These are phyloP conservation scores for Dinomys branickii DNA, from an alignment of 2,113 vertebrate genomes.

Conservation along the genomic window DNA sequence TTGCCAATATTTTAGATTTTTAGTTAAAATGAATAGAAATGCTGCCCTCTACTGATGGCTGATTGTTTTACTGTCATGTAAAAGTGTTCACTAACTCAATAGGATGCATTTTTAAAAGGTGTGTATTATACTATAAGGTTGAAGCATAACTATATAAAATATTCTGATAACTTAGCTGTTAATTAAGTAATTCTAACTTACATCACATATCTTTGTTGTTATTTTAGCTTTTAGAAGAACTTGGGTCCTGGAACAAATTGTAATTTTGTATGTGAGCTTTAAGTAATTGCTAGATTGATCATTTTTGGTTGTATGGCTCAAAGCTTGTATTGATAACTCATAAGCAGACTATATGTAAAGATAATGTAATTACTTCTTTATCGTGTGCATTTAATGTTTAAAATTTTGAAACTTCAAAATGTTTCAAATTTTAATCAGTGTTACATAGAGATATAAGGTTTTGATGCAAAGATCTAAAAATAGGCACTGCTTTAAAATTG, in stretches of 20 bases:
- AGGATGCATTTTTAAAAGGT: background rate
- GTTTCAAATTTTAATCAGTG: background rate
- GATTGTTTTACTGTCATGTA: slow-evolving; percentile 27
- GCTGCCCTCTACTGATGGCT: slow-evolving; percentile 77
- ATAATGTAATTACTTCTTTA: slow-evolving; percentile 45
- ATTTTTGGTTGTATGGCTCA: background rate
- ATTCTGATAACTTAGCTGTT: slow-evolving; percentile 28
- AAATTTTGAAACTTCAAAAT: background rate
- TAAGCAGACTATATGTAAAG: slow-evolving; percentile 38
- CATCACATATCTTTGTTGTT: slow-evolving; percentile 19
- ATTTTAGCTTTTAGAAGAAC: slow-evolving; percentile 53
- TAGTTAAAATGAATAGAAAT: slow-evolving; percentile 64
- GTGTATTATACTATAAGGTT: background rate
- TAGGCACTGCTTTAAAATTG: slow-evolving; percentile 2
- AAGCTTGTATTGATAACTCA: background rate
- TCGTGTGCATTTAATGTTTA: background rate
- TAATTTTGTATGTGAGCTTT: background rate
- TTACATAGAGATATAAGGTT: slow-evolving; percentile 35
- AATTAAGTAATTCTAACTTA: background rate
- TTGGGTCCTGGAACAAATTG: background rate
- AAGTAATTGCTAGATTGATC: slow-evolving; percentile 31
- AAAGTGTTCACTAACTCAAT: background rate
- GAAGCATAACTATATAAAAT: slow-evolving; percentile 39
- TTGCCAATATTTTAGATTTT: slow-evolving; percentile 30
- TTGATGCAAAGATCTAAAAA: background rate